Evolutionary conservation across 2,888 invertebrate genomes (phyloP), one percentile per base, ranked within the genome.

Genomic region (Leptinotarsa peninsularis): DNA sequence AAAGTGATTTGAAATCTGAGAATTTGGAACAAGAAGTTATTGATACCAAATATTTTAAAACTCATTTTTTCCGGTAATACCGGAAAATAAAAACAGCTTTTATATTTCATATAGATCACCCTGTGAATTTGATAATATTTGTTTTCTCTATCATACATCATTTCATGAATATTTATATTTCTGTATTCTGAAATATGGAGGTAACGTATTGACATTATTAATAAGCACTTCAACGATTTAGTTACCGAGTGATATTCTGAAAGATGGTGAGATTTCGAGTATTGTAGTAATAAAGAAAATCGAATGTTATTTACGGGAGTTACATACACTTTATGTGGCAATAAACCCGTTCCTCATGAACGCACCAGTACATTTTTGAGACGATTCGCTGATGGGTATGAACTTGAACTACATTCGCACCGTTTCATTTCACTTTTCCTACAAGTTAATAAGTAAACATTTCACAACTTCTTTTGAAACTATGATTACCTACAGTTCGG

Each of bases 301-400:
- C 4, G 15, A 18, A 49, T 66, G 43, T 66, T 43, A n/a, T 66
- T 49, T 43, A 18, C 18, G 4, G 33, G 49, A 66, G 66, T 66
- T 66, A 18, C 66, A 21, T 43, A 49, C 33, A 66, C 18, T 49
- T 66, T 33, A 66, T 66, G 43, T 66, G 66, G 66, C 66, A 66
- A 66, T 66, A 66, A 66, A 66, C 66, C 21, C 18, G 66, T 66
- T 66, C n/a, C 66, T 66, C 17, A 18, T 66, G 66, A 66, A 33
- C 66, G 66, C 66, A 18, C 27, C 27, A 49, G 21, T 66, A 66
- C 49, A 49, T 66, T 49, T 66, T 66, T 66, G 43, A 66, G 66
- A 66, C 66, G 49, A 66, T 66, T 43, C 66, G 66, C 66, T 66
- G 43, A 66, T 18, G 49, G 66, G 66, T 49, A 66, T 66, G 14